Conservation (phyloP, 2,888 invertebrate species). For the Alitta virens region DNA sequence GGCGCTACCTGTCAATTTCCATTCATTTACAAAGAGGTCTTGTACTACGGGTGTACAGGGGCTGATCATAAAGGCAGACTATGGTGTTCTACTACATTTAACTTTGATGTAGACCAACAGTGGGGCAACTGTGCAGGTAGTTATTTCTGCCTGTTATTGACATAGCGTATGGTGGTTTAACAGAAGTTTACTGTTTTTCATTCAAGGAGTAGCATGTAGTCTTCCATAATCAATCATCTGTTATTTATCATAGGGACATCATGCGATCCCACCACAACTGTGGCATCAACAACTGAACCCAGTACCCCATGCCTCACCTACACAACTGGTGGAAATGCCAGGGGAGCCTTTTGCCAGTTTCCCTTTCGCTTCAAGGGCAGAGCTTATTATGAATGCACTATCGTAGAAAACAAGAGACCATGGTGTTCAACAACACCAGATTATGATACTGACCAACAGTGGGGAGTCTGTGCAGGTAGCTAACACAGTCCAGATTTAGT, state of each 20-base stretch:
- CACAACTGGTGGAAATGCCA: conserved; percentile 5
- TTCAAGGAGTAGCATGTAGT: too few relatives aligned
- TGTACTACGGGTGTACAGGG: neutral
- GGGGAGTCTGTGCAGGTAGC: conserved; percentile 8
- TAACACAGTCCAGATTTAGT: too few relatives aligned
- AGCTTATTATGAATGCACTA: neutral
- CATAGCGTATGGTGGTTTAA: too few relatives aligned
- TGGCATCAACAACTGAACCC: neutral
- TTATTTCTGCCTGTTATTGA: too few relatives aligned
- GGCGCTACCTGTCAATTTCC: neutral
- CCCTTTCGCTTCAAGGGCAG: conserved; percentile 10
- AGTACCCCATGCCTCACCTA: neutral
- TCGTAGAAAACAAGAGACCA: neutral
- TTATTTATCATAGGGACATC: neutral
- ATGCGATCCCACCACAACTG: neutral
- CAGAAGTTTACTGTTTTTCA: too few relatives aligned
- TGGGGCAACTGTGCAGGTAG: neutral
- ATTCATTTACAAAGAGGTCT: neutral
- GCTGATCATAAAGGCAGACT: neutral
- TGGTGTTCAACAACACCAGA: conserved; percentile 14
- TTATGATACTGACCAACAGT: conserved; percentile 13
- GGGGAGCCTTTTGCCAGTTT: conserved; percentile 8
- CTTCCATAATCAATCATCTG: too few relatives aligned
- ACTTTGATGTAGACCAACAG: neutral
- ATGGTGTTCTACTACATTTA: neutral